These are phyloP conservation scores for Nycticorax nycticorax DNA, from an alignment of 2,113 vertebrate species.

Conservation along the genomic window DNA sequence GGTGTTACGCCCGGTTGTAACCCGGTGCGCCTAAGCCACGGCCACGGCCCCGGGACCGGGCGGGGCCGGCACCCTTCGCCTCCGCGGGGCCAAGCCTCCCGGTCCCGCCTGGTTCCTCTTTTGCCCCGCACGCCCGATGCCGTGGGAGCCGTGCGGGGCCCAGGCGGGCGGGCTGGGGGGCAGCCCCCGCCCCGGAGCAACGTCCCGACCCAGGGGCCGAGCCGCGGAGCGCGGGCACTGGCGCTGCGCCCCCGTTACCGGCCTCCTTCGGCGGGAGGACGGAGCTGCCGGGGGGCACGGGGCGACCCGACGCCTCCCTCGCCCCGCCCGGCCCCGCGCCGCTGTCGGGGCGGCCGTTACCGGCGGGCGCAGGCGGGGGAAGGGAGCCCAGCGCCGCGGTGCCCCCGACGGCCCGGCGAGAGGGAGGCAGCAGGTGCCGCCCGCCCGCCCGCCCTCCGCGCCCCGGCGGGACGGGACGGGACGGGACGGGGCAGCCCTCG, in stretches of 20 bases:
- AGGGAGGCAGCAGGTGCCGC: not conserved
- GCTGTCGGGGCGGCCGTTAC: too few relatives aligned
- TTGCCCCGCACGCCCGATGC: rapidly evolving
- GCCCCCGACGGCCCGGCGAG: not conserved
- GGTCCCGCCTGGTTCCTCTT: rapidly evolving
- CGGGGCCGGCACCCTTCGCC: not conserved
- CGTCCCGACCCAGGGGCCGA: too few relatives aligned
- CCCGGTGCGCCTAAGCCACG: rapidly evolving
- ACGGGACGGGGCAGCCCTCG: too few relatives aligned
- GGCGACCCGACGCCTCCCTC: not conserved
- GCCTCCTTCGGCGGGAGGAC: not conserved
- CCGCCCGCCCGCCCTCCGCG: not conserved
- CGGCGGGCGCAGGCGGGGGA: not conserved
- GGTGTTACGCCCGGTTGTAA: rapidly evolving
- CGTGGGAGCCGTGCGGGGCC: not conserved
- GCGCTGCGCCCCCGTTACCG: not conserved
- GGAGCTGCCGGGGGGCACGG: not conserved
- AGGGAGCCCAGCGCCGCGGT: not conserved
- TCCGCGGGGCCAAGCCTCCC: not conserved
- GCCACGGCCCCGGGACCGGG: rapidly evolving
- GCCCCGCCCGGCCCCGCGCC: too few relatives aligned
- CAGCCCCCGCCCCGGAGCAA: too few relatives aligned
- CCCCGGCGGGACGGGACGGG: not conserved
- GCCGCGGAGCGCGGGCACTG: too few relatives aligned
- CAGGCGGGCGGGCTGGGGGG: too few relatives aligned